Evolutionary conservation across 1,140 invertebrate species (phyloP).

Genomic region (Cydia amplana): DNA sequence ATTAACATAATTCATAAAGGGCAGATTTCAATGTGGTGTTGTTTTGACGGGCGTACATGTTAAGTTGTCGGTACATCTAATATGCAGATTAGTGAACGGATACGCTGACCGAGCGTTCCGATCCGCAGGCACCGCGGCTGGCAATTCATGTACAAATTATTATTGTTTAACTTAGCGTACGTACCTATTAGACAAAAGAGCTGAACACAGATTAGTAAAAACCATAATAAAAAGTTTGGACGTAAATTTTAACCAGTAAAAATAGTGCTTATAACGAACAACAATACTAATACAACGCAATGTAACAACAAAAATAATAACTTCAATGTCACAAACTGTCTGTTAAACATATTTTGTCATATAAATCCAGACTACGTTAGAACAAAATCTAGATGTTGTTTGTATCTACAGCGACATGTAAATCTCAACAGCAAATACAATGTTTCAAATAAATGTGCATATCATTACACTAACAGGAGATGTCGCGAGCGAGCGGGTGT

Average conservation of each 20-base stretch:
- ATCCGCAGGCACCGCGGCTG: constrained; percentile 54
- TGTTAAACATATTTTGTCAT: background rate
- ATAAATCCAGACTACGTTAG: background rate
- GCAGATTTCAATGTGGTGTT: constrained; percentile 35
- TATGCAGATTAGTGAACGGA: constrained; percentile 70
- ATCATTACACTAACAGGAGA: constrained; percentile 73
- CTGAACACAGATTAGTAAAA: background rate
- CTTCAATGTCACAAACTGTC: background rate
- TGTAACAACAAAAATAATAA: background rate
- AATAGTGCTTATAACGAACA: background rate
- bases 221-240: background rate
- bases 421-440: constrained; percentile 36
- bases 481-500: constrained; percentile 58
- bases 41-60: constrained; percentile 44
- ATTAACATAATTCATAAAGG: constrained; percentile 35
- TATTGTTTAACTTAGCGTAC: constrained; percentile 57
- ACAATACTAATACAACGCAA: constrained; percentile 35
- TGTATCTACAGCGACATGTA: constrained; percentile 17
- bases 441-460: constrained; percentile 75
- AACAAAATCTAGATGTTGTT: constrained; percentile 17
- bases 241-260: constrained; percentile 9
- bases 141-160: constrained; percentile 57
- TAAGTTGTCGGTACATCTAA: constrained; percentile 51
- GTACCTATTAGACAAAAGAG: background rate
- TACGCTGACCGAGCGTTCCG: constrained; percentile 55